phyloP scores from a whole-genome alignment of 2,113 vertebrate genomes.

The Syngnathoides biaculeatus region DNA sequence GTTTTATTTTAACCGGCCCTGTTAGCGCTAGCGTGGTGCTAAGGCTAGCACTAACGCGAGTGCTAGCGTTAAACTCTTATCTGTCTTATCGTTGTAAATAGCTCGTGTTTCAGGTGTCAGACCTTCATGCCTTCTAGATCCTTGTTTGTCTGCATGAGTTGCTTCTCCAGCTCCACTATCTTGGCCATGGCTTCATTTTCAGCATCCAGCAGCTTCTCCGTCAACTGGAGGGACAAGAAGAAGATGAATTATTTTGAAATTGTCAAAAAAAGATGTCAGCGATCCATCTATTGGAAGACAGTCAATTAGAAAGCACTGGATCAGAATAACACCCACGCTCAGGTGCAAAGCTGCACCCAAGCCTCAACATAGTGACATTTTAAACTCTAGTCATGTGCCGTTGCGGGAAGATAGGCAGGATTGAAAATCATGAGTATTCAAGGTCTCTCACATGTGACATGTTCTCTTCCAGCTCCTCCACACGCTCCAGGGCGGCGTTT shows the following conservation, averaged over 20 bases:
- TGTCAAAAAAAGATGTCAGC: background rate
- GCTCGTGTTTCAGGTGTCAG: too few species aligned
- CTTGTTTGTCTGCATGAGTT: slow-evolving; percentile 88
- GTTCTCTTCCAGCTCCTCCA: slow-evolving; percentile 95
- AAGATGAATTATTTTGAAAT: background rate
- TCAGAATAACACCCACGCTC: background rate
- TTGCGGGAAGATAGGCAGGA: background rate
- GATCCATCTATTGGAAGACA: background rate
- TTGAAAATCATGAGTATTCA: background rate
- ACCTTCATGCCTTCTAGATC: slow-evolving; percentile 87
- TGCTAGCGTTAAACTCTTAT: too few species aligned
- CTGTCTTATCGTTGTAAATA: too few species aligned
- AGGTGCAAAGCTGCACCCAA: background rate
- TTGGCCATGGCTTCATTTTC: slow-evolving; percentile 96
- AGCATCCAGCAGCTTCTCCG: slow-evolving; percentile 91
- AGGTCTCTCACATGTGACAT: slow-evolving; percentile 83
- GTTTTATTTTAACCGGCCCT: too few species aligned
- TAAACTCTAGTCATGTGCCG: slow-evolving; percentile 1
- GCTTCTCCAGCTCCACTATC: slow-evolving; percentile 94
- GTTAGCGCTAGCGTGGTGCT: too few species aligned
- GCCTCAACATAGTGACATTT: slow-evolving; percentile 14
- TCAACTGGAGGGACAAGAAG: slow-evolving; percentile 67
- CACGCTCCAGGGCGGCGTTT: slow-evolving; percentile 93
- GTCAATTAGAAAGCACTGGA: slow-evolving; percentile 7
- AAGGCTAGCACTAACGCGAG: too few species aligned